Evolutionary conservation across 1,140 invertebrate genomes (phyloP).

Genomic region (Sinonovacula constricta): DNA sequence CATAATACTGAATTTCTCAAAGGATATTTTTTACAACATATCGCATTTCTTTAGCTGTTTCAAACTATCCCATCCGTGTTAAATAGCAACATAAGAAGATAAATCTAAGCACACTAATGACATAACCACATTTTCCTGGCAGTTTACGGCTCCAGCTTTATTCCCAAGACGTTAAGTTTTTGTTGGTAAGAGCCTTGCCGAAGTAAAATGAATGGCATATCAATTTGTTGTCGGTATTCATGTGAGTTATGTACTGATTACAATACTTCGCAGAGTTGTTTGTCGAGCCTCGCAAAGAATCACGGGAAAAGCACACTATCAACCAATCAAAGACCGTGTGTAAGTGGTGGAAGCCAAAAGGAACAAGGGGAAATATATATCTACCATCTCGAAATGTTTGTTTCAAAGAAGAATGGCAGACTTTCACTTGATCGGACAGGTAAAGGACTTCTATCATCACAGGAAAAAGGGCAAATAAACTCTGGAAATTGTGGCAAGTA

Average conservation of each 20-base stretch:
- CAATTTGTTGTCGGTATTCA: conserved; percentile 49
- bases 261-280: conserved; percentile 21
- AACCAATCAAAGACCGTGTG: conserved; percentile 48
- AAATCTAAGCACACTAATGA: conserved; percentile 48
- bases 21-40: conserved; percentile 45
- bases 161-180: conserved; percentile 44
- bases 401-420: too few species aligned
- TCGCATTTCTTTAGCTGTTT: conserved; percentile 53
- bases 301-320: conserved; percentile 49
- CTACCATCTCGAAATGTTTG: too few species aligned
- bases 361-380: too few species aligned
- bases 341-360: too few species aligned
- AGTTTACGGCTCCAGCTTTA: conserved; percentile 36
- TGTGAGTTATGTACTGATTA: conserved; percentile 15
- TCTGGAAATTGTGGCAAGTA: too few species aligned
- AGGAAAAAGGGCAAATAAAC: too few species aligned
- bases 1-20: conserved; percentile 38
- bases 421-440: too few species aligned
- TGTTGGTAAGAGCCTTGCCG: conserved; percentile 17
- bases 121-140: conserved; percentile 52
- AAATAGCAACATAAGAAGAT: conserved; percentile 54
- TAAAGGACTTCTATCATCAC: too few species aligned
- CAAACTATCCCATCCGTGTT: conserved; percentile 46
- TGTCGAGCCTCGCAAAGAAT: conserved; percentile 41
- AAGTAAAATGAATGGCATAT: conserved; percentile 50